These are phyloP conservation scores for Tetranychus truncatus DNA, from an alignment of 2,888 invertebrate species.

Conservation along the genomic window DNA sequence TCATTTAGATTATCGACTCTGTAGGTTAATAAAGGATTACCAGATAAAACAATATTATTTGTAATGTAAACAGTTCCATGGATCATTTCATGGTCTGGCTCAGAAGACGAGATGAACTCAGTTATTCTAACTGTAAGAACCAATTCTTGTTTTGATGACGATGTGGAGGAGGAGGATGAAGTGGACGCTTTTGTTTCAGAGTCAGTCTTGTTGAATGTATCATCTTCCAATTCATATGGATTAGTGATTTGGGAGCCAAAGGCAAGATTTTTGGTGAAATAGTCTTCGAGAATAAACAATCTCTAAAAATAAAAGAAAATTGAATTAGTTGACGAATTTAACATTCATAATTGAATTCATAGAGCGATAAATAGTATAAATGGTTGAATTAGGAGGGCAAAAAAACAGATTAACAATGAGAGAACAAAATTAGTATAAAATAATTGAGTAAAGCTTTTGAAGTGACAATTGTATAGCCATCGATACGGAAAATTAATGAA, in stretches of 20 bases:
- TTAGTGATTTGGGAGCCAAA: not conserved
- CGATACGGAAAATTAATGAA: not conserved
- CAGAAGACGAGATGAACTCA: not conserved
- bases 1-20: not conserved
- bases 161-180: not conserved
- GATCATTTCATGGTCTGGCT: not conserved
- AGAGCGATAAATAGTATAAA: no score
- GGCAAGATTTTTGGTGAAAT: not conserved
- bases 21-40: not conserved
- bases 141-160: not conserved
- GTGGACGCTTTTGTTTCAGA: not conserved
- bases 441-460: not conserved
- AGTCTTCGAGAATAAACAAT: not conserved
- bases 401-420: no score
- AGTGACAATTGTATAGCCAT: not conserved
- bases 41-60: not conserved
- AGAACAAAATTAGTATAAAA: not conserved
- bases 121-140: not conserved
- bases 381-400: no score
- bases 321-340: no score
- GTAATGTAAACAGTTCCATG: not conserved
- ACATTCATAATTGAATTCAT: no score
- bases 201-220: not conserved
- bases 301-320: not conserved
- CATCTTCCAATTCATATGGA: not conserved